These are phyloP conservation scores for Rambutsinella grinnellia DNA, from an alignment of 2,888 invertebrate species.

Conservation along the genomic window DNA sequence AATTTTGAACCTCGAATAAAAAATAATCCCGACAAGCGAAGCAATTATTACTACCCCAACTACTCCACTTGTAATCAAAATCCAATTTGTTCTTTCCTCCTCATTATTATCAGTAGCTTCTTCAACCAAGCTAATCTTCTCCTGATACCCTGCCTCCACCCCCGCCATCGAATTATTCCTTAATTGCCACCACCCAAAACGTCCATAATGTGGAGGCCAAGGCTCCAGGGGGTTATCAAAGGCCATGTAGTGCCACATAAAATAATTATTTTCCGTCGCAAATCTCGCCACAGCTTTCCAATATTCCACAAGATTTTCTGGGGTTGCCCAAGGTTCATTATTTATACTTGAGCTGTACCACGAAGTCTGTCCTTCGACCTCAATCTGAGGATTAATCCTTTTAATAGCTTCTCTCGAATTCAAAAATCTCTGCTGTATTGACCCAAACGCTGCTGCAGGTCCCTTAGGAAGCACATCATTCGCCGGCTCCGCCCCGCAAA, in stretches of 20 bases:
- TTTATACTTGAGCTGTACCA: constrained; percentile 8
- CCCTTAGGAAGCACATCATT: not conserved
- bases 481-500: not conserved
- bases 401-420: not conserved
- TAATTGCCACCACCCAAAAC: constrained; percentile 57
- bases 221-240: constrained; percentile 54
- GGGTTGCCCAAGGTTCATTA: not conserved
- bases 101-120: no score
- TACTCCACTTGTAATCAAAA: no score
- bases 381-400: not conserved
- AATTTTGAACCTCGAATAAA: no score
- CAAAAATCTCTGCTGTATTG: not conserved
- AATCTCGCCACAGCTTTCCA: constrained; percentile 43
- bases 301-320: constrained; percentile 37
- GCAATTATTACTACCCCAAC: no score
- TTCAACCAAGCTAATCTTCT: no score
- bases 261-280: constrained; percentile 22
- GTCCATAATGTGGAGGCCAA: constrained; percentile 11
- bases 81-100: no score
- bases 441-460: not conserved
- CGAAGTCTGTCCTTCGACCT: not conserved
- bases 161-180: constrained; percentile 9
- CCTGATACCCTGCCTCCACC: constrained; percentile 23
- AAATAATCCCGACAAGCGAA: no score
- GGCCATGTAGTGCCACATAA: constrained; percentile 44